These are phyloP conservation scores for Endomychus coccineus DNA, from an alignment of 2,888 invertebrate genomes.

Conservation along the genomic window DNA sequence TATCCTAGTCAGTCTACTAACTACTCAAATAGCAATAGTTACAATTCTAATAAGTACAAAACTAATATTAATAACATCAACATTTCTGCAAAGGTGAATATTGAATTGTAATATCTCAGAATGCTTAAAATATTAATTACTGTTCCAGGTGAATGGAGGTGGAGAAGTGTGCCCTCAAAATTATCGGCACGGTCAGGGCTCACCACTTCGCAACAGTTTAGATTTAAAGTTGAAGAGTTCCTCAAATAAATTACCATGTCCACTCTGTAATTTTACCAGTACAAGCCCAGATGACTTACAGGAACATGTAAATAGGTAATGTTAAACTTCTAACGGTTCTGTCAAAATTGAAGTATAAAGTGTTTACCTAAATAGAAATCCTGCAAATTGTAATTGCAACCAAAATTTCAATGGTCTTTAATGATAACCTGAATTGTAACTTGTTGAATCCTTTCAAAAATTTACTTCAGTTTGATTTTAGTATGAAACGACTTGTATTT, in stretches of 20 bases:
- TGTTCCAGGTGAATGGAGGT: constrained; percentile 33
- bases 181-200: constrained; percentile 61
- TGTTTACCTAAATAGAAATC: too few species aligned
- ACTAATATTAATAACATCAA: constrained; percentile 42
- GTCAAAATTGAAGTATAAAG: too few species aligned
- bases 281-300: constrained; percentile 66
- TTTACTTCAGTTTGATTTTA: too few species aligned
- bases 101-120: constrained; percentile 3
- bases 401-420: too few species aligned
- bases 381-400: too few species aligned
- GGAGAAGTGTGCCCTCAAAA: constrained; percentile 38
- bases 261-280: constrained; percentile 69
- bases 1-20: constrained; percentile 26
- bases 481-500: too few species aligned
- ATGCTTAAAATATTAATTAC: neutral
- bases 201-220: constrained; percentile 63
- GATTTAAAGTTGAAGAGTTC: constrained; percentile 60
- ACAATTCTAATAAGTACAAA: constrained; percentile 24
- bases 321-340: neutral
- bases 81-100: constrained; percentile 38
- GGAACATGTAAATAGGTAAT: constrained; percentile 66
- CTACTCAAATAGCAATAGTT: constrained; percentile 25
- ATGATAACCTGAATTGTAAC: too few species aligned
- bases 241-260: constrained; percentile 55
- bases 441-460: too few species aligned